Evolutionary conservation across 2,797 vertebrate genomes (phyloP), one percentile per base, ranked within the genome.

Genomic region (Bufotes viridis): DNA sequence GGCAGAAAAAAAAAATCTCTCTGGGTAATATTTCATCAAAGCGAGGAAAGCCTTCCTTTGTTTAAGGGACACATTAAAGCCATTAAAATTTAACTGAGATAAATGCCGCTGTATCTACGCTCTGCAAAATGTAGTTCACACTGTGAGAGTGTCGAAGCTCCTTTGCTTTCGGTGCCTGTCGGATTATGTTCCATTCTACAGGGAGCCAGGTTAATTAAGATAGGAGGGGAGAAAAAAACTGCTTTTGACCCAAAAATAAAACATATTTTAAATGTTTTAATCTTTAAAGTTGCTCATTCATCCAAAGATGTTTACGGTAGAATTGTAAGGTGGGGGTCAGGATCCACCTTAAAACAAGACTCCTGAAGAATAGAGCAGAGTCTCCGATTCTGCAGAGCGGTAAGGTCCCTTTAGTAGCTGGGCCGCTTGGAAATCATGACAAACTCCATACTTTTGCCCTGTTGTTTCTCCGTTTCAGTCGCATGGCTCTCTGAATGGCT

Each of bases 1-100:
- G 65, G 24, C 81, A 58, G 53, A 42, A 29, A 70, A 75, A 69
- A 75, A 81, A 65, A 65, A 1, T 55, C 22, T 82, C 63, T 70
- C 65, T 70, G 63, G 26, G 55, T 84, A 58, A 84, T 74, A 72
- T 74, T 74, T 74, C 82, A 84, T 84, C 82, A 84, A 26, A 84
- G 82, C 69, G 65, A 57, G 81, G 78, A 70, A 70, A 70, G 81
- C 55, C 29, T 57, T 57, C 53, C 82, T 84, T 82, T 84, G 53
- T 84, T 72, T 84, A 84, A 84, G 82, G 82, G 82, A 57, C 82
- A 74, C 82, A 74, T 84, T 84, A 84, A 85, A 76, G 72, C 29
- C n/a, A 76, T 75, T 85, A 76, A 76, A 75, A 75, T 61, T 11
- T 85, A 61, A 74, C 67, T 60, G 67, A 84, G 60, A 85, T 85